Conservation (phyloP, 1,140 invertebrate genomes). For the Drosophila teissieri region DNA sequence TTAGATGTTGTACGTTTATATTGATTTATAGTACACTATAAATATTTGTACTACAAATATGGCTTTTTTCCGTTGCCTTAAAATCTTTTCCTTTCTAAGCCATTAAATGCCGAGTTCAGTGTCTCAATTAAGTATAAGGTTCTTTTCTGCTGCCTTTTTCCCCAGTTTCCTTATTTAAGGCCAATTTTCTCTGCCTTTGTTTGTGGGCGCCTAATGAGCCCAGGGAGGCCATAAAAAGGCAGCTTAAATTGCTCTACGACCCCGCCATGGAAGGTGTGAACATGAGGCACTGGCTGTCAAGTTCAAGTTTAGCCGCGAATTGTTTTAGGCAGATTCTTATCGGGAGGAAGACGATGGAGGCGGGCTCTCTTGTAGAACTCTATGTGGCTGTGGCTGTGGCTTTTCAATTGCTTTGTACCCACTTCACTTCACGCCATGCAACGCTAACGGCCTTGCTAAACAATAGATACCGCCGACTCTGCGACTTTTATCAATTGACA, state of each 20-base stretch:
- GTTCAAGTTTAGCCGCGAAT: constrained; percentile 72
- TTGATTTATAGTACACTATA: constrained; percentile 3
- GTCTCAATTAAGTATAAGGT: constrained; percentile 22
- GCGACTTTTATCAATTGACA: constrained; percentile 77
- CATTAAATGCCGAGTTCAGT: constrained; percentile 17
- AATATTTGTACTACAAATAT: background rate
- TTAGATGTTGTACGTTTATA: background rate
- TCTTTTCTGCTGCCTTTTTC: background rate
- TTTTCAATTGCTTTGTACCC: constrained; percentile 58
- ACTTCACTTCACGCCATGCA: constrained; percentile 77
- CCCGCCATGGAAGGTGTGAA: constrained; percentile 50
- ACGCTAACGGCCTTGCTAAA: constrained; percentile 81
- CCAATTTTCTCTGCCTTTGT: constrained; percentile 35
- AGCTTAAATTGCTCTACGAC: constrained; percentile 41
- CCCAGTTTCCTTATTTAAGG: constrained; percentile 23
- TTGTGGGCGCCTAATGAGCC: constrained; percentile 45
- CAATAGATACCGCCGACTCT: constrained; percentile 70
- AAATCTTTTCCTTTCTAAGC: background rate
- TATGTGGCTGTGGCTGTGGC: constrained; percentile 16
- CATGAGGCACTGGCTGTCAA: constrained; percentile 66
- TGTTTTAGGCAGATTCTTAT: constrained; percentile 73
- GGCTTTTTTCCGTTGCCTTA: background rate
- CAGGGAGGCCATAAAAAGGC: constrained; percentile 34
- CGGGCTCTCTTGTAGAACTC: constrained; percentile 23
- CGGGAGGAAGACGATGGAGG: constrained; percentile 23